phyloP scores from a whole-genome alignment of 2,888 invertebrate genomes.

The Cybosia mesomella region DNA sequence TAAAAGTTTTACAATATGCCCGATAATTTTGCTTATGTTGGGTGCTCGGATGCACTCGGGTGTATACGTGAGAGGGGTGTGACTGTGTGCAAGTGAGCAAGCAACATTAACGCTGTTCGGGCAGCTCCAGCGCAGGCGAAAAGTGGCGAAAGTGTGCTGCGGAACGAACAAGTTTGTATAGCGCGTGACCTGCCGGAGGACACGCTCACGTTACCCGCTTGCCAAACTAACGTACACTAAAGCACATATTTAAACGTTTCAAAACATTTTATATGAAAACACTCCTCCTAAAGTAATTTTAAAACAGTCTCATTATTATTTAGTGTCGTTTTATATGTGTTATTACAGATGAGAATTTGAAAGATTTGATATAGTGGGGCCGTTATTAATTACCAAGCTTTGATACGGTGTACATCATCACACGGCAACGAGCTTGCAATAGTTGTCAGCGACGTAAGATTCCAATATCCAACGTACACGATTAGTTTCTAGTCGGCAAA shows the following conservation, averaged over 20 bases:
- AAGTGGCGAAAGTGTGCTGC: slow-evolving; percentile 82
- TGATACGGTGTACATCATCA: neutral
- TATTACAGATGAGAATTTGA: neutral
- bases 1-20: slow-evolving; percentile 44
- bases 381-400: neutral
- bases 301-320: too few species aligned
- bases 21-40: slow-evolving; percentile 48
- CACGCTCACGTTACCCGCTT: slow-evolving; percentile 64
- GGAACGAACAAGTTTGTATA: slow-evolving; percentile 81
- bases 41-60: slow-evolving; percentile 32
- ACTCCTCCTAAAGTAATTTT: neutral
- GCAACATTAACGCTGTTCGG: slow-evolving; percentile 56
- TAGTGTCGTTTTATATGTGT: too few species aligned
- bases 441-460: neutral
- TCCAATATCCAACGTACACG: neutral
- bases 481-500: slow-evolving; percentile 10
- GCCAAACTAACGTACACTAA: slow-evolving; percentile 61
- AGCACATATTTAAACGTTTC: slow-evolving; percentile 31
- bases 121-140: slow-evolving; percentile 68
- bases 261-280: neutral
- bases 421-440: neutral
- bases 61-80: slow-evolving; percentile 52
- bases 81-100: slow-evolving; percentile 68
- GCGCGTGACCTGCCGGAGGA: slow-evolving; percentile 85
- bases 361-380: neutral